Evolutionary conservation across 2,113 vertebrate species (phyloP).

Genomic region (Cephalopterus ornatus): DNA sequence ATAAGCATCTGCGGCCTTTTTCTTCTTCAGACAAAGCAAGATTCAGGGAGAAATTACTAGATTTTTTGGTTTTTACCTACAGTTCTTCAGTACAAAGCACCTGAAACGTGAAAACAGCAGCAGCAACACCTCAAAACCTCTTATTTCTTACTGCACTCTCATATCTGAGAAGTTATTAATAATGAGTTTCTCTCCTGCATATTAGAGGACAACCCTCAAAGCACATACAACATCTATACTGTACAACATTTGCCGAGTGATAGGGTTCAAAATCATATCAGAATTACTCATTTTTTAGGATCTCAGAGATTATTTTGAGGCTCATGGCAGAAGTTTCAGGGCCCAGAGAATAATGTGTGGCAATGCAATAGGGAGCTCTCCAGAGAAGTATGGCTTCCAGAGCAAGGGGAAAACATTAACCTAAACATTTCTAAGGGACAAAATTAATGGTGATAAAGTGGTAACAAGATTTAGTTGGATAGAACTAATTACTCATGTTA

Average conservation of each 20-base stretch:
- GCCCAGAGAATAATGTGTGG: background rate
- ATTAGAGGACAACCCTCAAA: background rate
- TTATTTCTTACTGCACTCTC: background rate
- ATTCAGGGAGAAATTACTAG: background rate
- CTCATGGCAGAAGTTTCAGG: background rate
- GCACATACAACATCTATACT: background rate
- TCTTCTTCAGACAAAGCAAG: background rate
- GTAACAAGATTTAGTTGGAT: slow-evolving; percentile 2
- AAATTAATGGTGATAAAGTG: slow-evolving; percentile 53
- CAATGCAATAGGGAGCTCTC: background rate
- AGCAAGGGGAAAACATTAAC: background rate
- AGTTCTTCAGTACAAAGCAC: background rate
- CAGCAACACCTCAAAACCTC: background rate
- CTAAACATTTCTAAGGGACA: slow-evolving; percentile 12
- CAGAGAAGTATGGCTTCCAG: background rate
- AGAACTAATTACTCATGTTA: slow-evolving; percentile 25
- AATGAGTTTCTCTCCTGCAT: background rate
- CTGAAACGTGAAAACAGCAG: background rate
- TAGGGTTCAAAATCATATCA: background rate
- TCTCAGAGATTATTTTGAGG: background rate
- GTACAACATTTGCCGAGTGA: background rate
- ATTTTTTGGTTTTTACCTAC: background rate
- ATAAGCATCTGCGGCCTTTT: background rate
- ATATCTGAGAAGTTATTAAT: background rate
- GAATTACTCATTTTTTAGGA: background rate